Base-by-base conservation (phyloP, 2,113 vertebrate species). In the Sylvia atricapilla region DNA sequence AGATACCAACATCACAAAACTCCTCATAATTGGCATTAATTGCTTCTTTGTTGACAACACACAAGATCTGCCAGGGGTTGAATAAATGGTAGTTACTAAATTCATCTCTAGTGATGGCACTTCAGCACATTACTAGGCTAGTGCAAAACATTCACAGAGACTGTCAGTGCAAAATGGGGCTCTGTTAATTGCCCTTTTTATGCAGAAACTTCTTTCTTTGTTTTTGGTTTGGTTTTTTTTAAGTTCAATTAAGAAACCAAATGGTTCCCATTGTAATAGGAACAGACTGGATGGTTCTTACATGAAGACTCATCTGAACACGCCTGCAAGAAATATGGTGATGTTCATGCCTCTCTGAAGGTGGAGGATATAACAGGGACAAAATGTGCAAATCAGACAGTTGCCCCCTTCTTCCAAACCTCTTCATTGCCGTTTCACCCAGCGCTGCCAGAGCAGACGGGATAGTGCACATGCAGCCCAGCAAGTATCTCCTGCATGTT, bases 21-120 rank as follows among this genome's bases (percentile, higher is more conserved):
- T 90, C 79, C 33, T 95, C 85, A 46, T 91, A 93, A 95, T 90
- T 91, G 87, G 87, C 87, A 94, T 93, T 95, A 96, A 96, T 83
- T 90, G 81, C 82, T 91, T 64, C 70, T 94, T 93, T 94, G 87
- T 90, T 89, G 44, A 93, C 94, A 93, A 73, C 33, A 50, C 49
- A 93, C 62, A 60, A 90, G 90, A 91, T 87, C 74, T 84, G 90
- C 72, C 94, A 88, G 87, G 33, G 90, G 81, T 10, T 69, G 88
- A 90, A 90, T 35, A 59, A 75, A 95, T 85, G 3, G 0, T 19
- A 73, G 53, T 66, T 63, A 92, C 53, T 80, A 78, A 89, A 84
- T 75, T 91, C 44, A 75, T 91, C 69, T 83, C 37, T 23, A 77
- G 43, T 44, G 35, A 76, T 50, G 47, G 20, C 46, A 70, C 46